Percentiles rank a stretch among this genome's conserved stretches.
These are phyloP conservation scores for Saccostrea glomerata DNA, from an alignment of 1,140 invertebrate species.

Conservation along the genomic window DNA sequence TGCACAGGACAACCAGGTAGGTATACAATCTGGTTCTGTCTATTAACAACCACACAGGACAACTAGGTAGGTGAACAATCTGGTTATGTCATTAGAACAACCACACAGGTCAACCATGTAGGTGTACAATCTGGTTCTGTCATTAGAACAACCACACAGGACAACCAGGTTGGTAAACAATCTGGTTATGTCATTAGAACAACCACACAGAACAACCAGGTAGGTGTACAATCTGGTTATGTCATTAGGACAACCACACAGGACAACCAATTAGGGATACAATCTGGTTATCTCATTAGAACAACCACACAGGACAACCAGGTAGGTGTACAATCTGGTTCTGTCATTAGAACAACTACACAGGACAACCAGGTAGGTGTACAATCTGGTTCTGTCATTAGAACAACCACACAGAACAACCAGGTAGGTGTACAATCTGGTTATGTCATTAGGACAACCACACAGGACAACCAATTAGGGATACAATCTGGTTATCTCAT, in stretches of 20 bases:
- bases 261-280: too few relatives aligned
- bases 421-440: constrained; percentile 63
- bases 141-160: constrained; percentile 73
- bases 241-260: too few relatives aligned
- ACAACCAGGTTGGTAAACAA: too few relatives aligned
- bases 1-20: constrained; percentile 64
- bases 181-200: too few relatives aligned
- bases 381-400: too few relatives aligned
- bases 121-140: constrained; percentile 72
- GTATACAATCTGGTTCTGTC: constrained; percentile 73
- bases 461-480: too few relatives aligned
- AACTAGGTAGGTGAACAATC: constrained; percentile 65
- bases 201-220: too few relatives aligned
- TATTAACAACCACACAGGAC: constrained; percentile 66
- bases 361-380: too few relatives aligned
- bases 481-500: too few relatives aligned
- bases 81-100: constrained; percentile 77
- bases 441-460: constrained; percentile 77
- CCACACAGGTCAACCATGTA: constrained; percentile 66
- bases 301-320: constrained; percentile 66
- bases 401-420: constrained; percentile 73
- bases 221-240: too few relatives aligned
- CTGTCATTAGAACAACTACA: too few relatives aligned
- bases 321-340: constrained; percentile 67
- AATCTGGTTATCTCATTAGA: too few relatives aligned